Conservation (phyloP, 2,113 vertebrate genomes). For the Eclectus roratus region DNA sequence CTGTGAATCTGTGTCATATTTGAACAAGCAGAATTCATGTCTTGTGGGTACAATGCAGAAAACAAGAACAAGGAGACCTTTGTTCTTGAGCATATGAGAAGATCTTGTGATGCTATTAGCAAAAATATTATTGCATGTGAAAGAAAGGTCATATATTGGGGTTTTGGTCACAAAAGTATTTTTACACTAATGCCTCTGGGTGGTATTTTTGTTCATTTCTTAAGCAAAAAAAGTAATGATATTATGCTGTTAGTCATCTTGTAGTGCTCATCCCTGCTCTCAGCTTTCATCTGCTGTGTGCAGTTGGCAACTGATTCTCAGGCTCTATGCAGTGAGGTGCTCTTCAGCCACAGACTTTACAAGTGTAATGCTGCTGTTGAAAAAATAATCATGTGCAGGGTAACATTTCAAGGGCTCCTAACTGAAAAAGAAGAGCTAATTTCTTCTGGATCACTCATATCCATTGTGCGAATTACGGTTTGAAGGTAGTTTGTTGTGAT, state of each 20-base stretch:
- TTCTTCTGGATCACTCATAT: neutral
- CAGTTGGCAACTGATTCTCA: neutral
- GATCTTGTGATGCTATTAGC: neutral
- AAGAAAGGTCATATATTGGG: neutral
- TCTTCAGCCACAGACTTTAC: neutral
- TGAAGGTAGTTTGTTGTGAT: neutral
- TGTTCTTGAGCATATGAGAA: neutral
- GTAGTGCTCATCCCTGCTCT: neutral
- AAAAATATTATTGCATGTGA: neutral
- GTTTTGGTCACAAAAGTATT: neutral
- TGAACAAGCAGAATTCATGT: neutral
- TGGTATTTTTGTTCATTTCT: neutral
- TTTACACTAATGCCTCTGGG: neutral
- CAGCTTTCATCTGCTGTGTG: neutral
- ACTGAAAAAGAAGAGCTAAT: constrained; percentile 5
- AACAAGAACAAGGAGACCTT: neutral
- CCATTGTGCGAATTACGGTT: neutral
- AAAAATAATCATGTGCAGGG: neutral
- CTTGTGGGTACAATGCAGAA: neutral
- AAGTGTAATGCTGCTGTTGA: neutral
- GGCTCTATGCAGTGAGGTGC: neutral
- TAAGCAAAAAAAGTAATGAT: neutral
- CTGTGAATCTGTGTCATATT: neutral
- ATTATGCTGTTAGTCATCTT: neutral
- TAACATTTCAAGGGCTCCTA: constrained; percentile 3